phyloP scores from a whole-genome alignment of 2,113 vertebrate genomes.

The Tetraodon nigroviridis region DNA sequence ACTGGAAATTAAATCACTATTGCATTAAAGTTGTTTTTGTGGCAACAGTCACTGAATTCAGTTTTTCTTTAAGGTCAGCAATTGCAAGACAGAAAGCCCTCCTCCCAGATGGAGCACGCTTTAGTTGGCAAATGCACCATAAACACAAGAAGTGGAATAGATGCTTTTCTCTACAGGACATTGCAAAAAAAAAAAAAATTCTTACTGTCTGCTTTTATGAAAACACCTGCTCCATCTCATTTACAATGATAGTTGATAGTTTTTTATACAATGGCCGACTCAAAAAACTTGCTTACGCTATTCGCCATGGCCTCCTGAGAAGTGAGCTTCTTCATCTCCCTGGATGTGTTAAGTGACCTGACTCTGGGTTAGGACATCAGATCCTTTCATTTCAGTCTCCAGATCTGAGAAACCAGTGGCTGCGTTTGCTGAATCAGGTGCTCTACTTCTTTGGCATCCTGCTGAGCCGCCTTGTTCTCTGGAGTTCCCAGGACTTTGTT shows the following conservation, averaged over 20 bases:
- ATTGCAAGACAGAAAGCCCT: not conserved
- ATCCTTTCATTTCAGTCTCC: too few species aligned
- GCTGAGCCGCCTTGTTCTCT: too few species aligned
- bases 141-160: too few species aligned
- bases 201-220: not conserved
- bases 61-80: slow-evolving; percentile 4
- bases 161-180: too few species aligned
- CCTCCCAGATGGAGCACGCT: not conserved
- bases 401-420: too few species aligned
- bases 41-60: slow-evolving; percentile 41
- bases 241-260: too few species aligned
- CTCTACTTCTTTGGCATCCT: too few species aligned
- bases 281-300: too few species aligned
- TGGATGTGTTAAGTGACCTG: not conserved
- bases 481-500: too few species aligned
- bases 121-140: not conserved
- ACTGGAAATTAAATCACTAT: slow-evolving; percentile 50
- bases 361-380: too few species aligned
- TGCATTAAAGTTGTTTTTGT: slow-evolving; percentile 62
- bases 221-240: not conserved
- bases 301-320: not conserved
- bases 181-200: not conserved
- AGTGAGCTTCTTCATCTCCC: not conserved
- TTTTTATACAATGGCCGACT: too few species aligned
- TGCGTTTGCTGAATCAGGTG: too few species aligned